Conservation (phyloP, 2,113 vertebrate species). For the Boulengerochromis microlepis region DNA sequence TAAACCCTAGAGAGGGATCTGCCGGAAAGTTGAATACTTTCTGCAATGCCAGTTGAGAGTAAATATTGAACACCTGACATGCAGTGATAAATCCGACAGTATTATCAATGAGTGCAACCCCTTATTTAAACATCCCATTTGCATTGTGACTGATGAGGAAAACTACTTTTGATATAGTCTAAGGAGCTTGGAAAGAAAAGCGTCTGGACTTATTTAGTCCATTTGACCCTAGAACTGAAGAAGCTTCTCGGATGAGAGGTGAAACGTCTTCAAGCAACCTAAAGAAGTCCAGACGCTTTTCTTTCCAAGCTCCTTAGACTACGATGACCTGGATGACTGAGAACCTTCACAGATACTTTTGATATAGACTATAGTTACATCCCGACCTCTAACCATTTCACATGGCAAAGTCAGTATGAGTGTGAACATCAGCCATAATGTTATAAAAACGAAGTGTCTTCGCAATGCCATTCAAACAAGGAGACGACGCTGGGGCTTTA, state of each 20-base stretch:
- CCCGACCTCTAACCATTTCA: background rate
- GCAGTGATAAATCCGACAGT: background rate
- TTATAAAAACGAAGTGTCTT: background rate
- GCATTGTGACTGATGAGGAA: background rate
- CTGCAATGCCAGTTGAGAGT: background rate
- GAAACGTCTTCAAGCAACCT: background rate
- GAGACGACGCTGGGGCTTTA: background rate
- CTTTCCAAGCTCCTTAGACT: background rate
- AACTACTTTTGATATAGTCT: background rate
- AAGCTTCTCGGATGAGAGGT: background rate
- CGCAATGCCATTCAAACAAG: background rate
- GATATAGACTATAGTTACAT: background rate
- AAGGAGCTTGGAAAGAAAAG: background rate
- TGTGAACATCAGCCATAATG: background rate
- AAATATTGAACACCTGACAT: background rate
- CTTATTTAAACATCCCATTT: background rate
- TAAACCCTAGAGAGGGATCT: background rate
- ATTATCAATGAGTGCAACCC: background rate
- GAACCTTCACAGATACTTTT: background rate
- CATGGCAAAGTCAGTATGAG: background rate
- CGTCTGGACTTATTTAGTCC: background rate
- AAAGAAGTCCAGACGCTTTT: background rate
- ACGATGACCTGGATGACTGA: background rate
- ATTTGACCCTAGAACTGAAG: background rate
- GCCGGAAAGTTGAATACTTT: background rate